phyloP scores from a whole-genome alignment of 2,797 vertebrate genomes.

The Chromobotia macracanthus region DNA sequence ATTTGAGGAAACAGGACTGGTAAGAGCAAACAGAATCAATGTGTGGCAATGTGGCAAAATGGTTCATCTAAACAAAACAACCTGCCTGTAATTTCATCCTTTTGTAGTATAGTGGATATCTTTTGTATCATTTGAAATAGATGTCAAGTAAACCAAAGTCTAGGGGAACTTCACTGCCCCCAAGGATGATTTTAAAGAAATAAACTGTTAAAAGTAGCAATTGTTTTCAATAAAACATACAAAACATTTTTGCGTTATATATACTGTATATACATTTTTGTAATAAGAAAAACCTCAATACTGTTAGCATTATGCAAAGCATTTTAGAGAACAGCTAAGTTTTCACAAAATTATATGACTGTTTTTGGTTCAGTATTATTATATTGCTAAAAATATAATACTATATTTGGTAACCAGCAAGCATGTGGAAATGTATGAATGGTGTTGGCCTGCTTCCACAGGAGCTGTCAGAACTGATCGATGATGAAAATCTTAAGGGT shows the following conservation, averaged over 20 bases:
- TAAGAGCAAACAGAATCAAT: slow-evolving; percentile 62
- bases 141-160: not conserved
- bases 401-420: too few species aligned
- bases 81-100: not conserved
- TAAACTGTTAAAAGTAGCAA: too few species aligned
- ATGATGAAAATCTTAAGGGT: slow-evolving; percentile 82
- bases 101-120: not conserved
- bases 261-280: too few species aligned
- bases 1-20: slow-evolving; percentile 90
- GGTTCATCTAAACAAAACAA: not conserved
- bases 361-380: too few species aligned
- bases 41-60: slow-evolving; percentile 4
- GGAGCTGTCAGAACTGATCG: slow-evolving; percentile 85
- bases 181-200: not conserved
- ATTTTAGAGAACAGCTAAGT: too few species aligned
- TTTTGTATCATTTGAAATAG: slow-evolving; percentile 10
- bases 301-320: too few species aligned
- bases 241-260: too few species aligned
- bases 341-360: too few species aligned
- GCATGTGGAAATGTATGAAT: not conserved
- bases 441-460: slow-evolving; percentile 54
- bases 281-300: too few species aligned
- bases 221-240: too few species aligned
- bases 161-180: not conserved
- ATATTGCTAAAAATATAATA: too few species aligned